phyloP scores from a whole-genome alignment of 92 coral and sea anemone species.

The Parazoanthus atlanticus region DNA sequence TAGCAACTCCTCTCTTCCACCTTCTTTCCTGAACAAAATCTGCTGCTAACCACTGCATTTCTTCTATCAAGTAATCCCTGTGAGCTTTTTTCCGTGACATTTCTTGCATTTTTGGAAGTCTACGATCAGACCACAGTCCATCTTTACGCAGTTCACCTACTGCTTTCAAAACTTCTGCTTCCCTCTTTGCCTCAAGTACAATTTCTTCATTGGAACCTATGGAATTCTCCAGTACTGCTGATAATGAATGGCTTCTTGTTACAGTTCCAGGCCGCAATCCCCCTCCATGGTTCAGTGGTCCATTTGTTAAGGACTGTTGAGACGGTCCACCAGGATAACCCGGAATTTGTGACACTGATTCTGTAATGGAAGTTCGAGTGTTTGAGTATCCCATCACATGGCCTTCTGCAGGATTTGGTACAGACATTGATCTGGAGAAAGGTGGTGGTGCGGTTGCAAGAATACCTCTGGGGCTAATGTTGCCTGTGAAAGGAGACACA shows the following conservation, averaged over 20 bases:
- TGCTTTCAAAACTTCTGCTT: conserved; percentile 94
- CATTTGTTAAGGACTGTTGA: conserved; percentile 63
- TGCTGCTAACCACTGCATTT: conserved; percentile 99
- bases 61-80: conserved; percentile 97
- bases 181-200: conserved; percentile 91
- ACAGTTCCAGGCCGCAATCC: conserved; percentile 26
- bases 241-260: conserved; percentile 69
- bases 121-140: conserved; percentile 87
- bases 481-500: conserved; percentile 91
- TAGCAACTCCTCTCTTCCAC: conserved; percentile 98
- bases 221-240: conserved; percentile 83
- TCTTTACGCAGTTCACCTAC: conserved; percentile 95
- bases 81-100: conserved; percentile 90
- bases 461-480: conserved; percentile 59
- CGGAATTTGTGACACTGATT: conserved; percentile 33
- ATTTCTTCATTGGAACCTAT: conserved; percentile 93
- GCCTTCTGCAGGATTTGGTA: conserved; percentile 67
- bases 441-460: conserved; percentile 58
- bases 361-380: conserved; percentile 31
- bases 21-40: conserved; percentile 98
- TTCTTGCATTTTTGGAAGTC: conserved; percentile 98
- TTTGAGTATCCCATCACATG: conserved; percentile 41
- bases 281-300: conserved; percentile 61
- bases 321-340: conserved; percentile 40
- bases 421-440: conserved; percentile 74